Evolutionary conservation across 2,113 vertebrate species (phyloP).

Genomic region (Osmerus eperlanus): DNA sequence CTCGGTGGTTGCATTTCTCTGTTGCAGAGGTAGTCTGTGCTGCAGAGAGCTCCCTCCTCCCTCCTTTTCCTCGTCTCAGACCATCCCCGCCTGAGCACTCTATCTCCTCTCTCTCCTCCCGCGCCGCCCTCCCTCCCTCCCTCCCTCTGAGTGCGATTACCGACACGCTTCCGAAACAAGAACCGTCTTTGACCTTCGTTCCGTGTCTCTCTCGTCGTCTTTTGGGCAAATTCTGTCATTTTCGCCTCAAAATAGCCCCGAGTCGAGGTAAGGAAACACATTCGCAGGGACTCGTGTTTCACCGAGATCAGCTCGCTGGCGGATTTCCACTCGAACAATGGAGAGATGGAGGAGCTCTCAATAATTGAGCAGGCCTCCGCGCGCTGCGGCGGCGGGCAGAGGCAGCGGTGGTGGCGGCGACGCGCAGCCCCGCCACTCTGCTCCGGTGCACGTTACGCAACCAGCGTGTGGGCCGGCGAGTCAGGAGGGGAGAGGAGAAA

Average conservation of each 20-base stretch:
- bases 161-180: neutral
- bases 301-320: constrained; percentile 43
- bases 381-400: neutral
- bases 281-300: constrained; percentile 38
- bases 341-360: constrained; percentile 47
- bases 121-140: no score
- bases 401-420: neutral
- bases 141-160: no score
- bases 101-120: no score
- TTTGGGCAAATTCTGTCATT: neutral
- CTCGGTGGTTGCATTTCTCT: neutral
- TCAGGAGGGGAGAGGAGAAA: constrained; percentile 19
- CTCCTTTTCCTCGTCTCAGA: neutral
- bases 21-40: neutral
- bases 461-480: constrained; percentile 14
- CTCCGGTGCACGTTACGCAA: constrained; percentile 43
- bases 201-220: no score
- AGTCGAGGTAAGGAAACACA: neutral
- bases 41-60: neutral
- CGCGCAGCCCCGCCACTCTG: neutral
- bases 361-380: constrained; percentile 53
- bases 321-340: constrained; percentile 52
- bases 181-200: neutral
- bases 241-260: neutral
- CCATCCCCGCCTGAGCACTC: no score